Conservation (phyloP, 2,888 invertebrate species). For the Selenia dentaria region DNA sequence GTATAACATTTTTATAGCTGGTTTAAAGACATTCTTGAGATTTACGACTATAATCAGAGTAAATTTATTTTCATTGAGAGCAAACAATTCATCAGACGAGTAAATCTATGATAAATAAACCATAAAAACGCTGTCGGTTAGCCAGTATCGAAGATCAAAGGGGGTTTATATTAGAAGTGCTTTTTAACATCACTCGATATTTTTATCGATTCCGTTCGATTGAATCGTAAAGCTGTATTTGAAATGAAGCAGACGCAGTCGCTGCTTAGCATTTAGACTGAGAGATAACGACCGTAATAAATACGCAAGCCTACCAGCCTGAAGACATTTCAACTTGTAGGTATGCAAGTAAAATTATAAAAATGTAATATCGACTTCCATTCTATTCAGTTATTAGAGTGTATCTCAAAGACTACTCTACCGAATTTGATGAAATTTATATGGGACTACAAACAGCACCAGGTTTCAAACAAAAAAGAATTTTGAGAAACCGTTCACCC, state of each 20-base stretch:
- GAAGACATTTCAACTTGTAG: too few species aligned
- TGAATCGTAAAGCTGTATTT: slow-evolving; percentile 36
- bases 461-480: too few species aligned
- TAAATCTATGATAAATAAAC: slow-evolving; percentile 14
- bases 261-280: slow-evolving; percentile 22
- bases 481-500: too few species aligned
- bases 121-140: slow-evolving; percentile 11
- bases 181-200: slow-evolving; percentile 22
- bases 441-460: too few species aligned
- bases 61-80: slow-evolving; percentile 3
- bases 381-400: too few species aligned
- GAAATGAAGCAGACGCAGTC: slow-evolving; percentile 52
- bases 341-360: too few species aligned
- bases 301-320: too few species aligned
- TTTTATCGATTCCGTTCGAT: slow-evolving; percentile 34
- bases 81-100: slow-evolving; percentile 9
- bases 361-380: too few species aligned
- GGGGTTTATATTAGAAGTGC: slow-evolving; percentile 5
- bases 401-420: too few species aligned
- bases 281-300: not conserved
- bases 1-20: slow-evolving; percentile 1
- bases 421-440: too few species aligned
- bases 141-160: slow-evolving; percentile 19
- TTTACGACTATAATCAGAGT: slow-evolving; percentile 3
- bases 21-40: not conserved